A percentile compares a stretch with the other conserved stretches of the same genome.
phyloP scores from a whole-genome alignment of 2,797 vertebrate species.

The Urophycis tenuis region DNA sequence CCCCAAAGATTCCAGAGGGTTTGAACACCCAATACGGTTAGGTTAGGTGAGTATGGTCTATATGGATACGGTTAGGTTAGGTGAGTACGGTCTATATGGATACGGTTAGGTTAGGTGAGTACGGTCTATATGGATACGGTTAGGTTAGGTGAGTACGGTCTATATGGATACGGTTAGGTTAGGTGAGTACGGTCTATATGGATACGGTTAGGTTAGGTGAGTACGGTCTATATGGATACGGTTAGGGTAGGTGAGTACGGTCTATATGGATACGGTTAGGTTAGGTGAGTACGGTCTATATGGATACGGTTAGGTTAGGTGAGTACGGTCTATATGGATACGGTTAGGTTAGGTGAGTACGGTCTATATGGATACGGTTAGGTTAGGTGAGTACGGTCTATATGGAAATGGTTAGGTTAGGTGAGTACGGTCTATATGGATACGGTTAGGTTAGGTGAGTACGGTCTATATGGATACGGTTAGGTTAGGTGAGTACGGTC shows the following conservation, averaged over 20 bases:
- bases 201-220: neutral
- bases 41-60: neutral
- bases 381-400: neutral
- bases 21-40: no score
- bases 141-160: neutral
- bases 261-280: no score
- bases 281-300: neutral
- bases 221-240: no score
- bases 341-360: neutral
- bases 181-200: neutral
- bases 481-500: neutral
- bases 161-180: no score
- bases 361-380: no score
- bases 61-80: neutral
- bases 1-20: no score
- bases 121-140: no score
- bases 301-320: neutral
- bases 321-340: neutral
- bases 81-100: neutral
- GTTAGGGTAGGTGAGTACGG: neutral
- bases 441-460: neutral
- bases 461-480: no score
- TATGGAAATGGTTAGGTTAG: neutral
- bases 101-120: neutral
- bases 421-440: neutral